These are phyloP conservation scores for Rhinogobius similis DNA, from an alignment of 2,113 vertebrate species.

Conservation along the genomic window DNA sequence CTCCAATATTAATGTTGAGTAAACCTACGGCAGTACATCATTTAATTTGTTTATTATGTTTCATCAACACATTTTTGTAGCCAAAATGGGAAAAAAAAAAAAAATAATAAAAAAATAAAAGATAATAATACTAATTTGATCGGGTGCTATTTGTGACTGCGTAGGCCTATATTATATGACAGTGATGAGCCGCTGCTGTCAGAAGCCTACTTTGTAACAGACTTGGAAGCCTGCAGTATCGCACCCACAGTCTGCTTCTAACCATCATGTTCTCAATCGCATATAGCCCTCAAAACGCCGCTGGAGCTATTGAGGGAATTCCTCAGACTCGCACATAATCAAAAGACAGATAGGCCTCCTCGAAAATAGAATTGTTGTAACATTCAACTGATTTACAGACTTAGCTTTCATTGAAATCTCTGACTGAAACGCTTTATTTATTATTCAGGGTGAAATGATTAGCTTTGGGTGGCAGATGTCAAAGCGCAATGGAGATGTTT, in stretches of 20 bases:
- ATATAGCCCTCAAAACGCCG: conserved; percentile 23
- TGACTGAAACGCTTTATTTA: conserved; percentile 61
- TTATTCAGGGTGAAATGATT: conserved; percentile 89
- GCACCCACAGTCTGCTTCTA: conserved; percentile 38
- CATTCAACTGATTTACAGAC: background rate
- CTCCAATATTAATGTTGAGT: too few species aligned
- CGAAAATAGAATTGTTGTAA: background rate
- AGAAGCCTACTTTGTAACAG: conserved; percentile 43
- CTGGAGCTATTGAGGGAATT: conserved; percentile 31
- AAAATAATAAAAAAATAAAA: too few species aligned
- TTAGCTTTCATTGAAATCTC: conserved; percentile 27
- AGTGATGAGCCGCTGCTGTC: background rate
- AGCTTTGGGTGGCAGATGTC: conserved; percentile 88
- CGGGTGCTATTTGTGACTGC: too few species aligned
- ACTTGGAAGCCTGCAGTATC: too few species aligned
- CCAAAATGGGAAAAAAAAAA: too few species aligned
- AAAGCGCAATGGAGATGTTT: conserved; percentile 93
- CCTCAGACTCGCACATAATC: conserved; percentile 8
- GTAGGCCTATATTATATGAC: too few species aligned
- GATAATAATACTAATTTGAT: too few species aligned
- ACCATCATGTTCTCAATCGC: conserved; percentile 54
- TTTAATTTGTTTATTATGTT: too few species aligned
- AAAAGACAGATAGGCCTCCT: background rate
- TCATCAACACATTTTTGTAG: too few species aligned
- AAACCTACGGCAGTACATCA: too few species aligned